Evolutionary conservation across 2,113 vertebrate species (phyloP).

Genomic region (Heliornis fulica): DNA sequence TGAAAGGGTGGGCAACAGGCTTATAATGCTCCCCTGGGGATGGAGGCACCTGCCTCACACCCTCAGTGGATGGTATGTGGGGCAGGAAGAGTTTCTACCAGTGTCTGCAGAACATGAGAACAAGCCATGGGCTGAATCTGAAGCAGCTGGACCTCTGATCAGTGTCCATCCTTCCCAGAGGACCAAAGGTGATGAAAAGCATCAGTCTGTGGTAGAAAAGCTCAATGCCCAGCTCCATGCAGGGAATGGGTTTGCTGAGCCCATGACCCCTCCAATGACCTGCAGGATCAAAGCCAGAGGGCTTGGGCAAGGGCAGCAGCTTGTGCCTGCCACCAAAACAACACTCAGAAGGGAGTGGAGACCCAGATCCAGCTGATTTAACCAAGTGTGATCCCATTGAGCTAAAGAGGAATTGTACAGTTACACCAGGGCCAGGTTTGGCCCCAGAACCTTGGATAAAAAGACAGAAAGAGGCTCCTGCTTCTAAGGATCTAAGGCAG

Average conservation of each 20-base stretch:
- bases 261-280: not conserved
- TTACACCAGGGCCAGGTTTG: not conserved
- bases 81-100: not conserved
- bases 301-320: not conserved
- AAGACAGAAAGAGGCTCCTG: not conserved
- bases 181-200: not conserved
- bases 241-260: not conserved
- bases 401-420: not conserved
- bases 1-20: not conserved
- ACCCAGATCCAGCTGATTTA: not conserved
- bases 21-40: not conserved
- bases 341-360: not conserved
- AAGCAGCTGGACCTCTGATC: not conserved
- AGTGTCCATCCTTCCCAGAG: not conserved
- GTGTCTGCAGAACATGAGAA: not conserved
- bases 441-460: not conserved
- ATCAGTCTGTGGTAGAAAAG: too few relatives aligned
- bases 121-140: not conserved
- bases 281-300: not conserved
- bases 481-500: not conserved
- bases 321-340: not conserved
- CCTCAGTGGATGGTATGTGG: not conserved
- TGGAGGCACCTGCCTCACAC: not conserved
- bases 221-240: not conserved
- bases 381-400: not conserved